Percentiles rank a stretch among this genome's conserved stretches.
Evolutionary conservation across 2,113 vertebrate species (phyloP).

Genomic region (Dicaeum eximium): DNA sequence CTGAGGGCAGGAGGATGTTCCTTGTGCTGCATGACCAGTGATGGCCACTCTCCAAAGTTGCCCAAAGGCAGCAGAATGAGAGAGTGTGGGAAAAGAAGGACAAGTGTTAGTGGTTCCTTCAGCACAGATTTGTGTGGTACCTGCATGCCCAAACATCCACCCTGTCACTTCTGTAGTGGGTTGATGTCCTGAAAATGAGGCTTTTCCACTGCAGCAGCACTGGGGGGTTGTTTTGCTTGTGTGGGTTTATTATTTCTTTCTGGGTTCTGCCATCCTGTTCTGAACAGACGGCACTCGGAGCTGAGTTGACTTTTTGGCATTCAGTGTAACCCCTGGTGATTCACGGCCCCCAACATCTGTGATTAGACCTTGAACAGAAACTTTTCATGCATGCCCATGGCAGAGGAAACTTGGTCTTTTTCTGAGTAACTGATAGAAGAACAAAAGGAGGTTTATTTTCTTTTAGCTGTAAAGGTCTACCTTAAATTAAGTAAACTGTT

Average conservation of each 20-base stretch:
- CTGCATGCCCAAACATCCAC: not conserved
- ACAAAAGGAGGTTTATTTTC: conserved; percentile 21
- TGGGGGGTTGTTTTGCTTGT: not conserved
- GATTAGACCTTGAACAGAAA: conserved; percentile 8
- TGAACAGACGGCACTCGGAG: not conserved
- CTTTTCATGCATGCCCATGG: not conserved
- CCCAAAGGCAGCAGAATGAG: not conserved
- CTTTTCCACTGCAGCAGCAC: not conserved
- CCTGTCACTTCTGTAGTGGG: not conserved
- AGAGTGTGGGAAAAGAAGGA: not conserved
- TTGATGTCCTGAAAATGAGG: not conserved
- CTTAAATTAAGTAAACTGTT: conserved; percentile 53
- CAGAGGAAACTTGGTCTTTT: not conserved
- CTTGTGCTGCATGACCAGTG: not conserved
- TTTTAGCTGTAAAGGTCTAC: conserved; percentile 2
- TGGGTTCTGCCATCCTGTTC: not conserved
- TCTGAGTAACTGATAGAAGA: not conserved
- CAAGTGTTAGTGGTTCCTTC: not conserved
- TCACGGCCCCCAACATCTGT: not conserved
- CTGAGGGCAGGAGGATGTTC: not conserved
- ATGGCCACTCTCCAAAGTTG: not conserved
- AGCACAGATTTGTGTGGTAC: not conserved
- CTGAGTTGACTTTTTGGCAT: not conserved
- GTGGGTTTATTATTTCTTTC: not conserved
- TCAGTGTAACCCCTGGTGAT: not conserved